Evolutionary conservation across 2,113 vertebrate species (phyloP).

Genomic region (Poicephalus gulielmi): DNA sequence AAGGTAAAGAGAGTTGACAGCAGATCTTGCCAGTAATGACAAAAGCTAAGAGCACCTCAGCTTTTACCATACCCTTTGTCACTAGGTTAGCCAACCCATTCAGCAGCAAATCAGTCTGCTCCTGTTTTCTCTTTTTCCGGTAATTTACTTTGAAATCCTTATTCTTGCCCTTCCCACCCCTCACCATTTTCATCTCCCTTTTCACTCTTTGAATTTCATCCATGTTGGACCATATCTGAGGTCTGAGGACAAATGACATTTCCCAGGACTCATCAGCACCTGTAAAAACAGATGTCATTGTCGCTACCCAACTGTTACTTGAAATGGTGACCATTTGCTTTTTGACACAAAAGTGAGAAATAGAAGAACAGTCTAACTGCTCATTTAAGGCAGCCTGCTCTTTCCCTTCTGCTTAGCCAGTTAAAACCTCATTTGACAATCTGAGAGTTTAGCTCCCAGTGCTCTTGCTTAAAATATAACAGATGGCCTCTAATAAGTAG

Average conservation of each 20-base stretch:
- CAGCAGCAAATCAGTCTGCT: background rate
- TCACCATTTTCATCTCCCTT: background rate
- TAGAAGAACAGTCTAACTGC: slow-evolving; percentile 56
- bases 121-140: background rate
- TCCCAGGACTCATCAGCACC: slow-evolving; percentile 24
- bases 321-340: slow-evolving; percentile 46
- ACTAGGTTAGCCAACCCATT: background rate
- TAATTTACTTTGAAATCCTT: background rate
- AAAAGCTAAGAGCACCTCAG: background rate
- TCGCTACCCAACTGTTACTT: background rate
- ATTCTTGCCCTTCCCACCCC: background rate
- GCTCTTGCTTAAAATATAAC: slow-evolving; percentile 72
- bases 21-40: background rate
- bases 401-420: slow-evolving; percentile 53
- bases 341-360: slow-evolving; percentile 54
- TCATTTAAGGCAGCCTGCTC: slow-evolving; percentile 53
- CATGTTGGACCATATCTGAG: background rate
- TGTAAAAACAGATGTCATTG: slow-evolving; percentile 47
- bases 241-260: slow-evolving; percentile 24
- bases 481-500: slow-evolving; percentile 77
- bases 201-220: background rate
- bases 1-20: background rate
- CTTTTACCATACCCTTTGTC: background rate
- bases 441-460: slow-evolving; percentile 54
- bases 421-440: slow-evolving; percentile 67